Conservation (phyloP, 2,888 invertebrate species). For the Caenorhabditis japonica region DNA sequence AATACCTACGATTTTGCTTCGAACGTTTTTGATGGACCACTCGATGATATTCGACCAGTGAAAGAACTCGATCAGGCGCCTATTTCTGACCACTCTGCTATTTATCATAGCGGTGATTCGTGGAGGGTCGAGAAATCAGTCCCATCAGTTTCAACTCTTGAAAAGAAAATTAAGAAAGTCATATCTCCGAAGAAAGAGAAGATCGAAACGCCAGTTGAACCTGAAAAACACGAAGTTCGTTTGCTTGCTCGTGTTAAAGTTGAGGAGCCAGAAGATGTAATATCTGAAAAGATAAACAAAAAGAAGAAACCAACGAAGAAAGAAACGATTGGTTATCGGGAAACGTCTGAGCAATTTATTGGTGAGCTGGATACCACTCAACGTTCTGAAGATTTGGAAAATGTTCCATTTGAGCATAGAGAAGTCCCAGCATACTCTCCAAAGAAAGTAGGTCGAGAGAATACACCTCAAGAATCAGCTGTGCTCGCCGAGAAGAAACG, state of each 20-base stretch:
- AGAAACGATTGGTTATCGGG: not conserved
- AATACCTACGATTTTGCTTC: slow-evolving; percentile 33
- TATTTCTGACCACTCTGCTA: slow-evolving; percentile 30
- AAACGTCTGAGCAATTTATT: slow-evolving; percentile 11
- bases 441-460: not conserved
- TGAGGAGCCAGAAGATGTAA: slow-evolving; percentile 23
- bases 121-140: slow-evolving; percentile 22
- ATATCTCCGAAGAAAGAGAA: slow-evolving; percentile 6
- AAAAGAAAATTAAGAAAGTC: slow-evolving; percentile 22
- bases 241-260: slow-evolving; percentile 39
- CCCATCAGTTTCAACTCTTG: slow-evolving; percentile 10
- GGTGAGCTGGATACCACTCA: slow-evolving; percentile 13
- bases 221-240: slow-evolving; percentile 39
- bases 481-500: slow-evolving; percentile 1
- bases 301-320: slow-evolving; percentile 29
- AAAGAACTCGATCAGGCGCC: slow-evolving; percentile 47
- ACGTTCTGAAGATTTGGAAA: slow-evolving; percentile 9
- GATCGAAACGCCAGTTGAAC: slow-evolving; percentile 8
- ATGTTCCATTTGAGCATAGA: slow-evolving; percentile 7
- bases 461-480: not conserved
- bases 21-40: slow-evolving; percentile 39
- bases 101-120: slow-evolving; percentile 55
- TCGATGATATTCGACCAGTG: slow-evolving; percentile 38
- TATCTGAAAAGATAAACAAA: not conserved
- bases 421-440: slow-evolving; percentile 20